Conservation (phyloP, 2,113 vertebrate genomes). For the Platysteira castanea region DNA sequence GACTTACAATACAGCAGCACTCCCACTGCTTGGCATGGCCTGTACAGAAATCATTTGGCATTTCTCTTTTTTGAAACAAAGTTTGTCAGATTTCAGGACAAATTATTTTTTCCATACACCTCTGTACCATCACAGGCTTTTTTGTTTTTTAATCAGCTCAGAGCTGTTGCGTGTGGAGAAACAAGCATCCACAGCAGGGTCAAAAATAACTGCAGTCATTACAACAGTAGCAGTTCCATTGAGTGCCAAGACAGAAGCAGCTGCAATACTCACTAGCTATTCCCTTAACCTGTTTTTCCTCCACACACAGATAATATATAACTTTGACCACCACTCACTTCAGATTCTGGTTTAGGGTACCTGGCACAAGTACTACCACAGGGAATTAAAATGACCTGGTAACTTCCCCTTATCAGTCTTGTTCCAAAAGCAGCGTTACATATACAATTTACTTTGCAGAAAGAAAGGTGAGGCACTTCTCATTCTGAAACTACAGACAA, state of each 20-base stretch:
- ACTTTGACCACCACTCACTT: not conserved
- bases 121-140: not conserved
- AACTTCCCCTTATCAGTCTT: not conserved
- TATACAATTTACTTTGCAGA: not conserved
- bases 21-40: not conserved
- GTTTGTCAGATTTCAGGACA: not conserved
- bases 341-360: not conserved
- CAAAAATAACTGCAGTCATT: not conserved
- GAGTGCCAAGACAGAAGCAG: not conserved
- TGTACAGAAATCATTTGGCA: not conserved
- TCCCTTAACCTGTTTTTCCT: not conserved
- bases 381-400: not conserved
- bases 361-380: fast-evolving
- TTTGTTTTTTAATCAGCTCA: not conserved
- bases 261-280: not conserved
- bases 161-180: not conserved
- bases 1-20: not conserved
- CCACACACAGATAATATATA: not conserved
- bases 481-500: not conserved
- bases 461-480: not conserved
- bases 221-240: not conserved
- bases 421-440: not conserved
- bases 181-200: not conserved
- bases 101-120: not conserved
- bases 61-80: not conserved